These are phyloP conservation scores for Drosophila falleni DNA, from an alignment of 2,888 invertebrate species.

Conservation along the genomic window DNA sequence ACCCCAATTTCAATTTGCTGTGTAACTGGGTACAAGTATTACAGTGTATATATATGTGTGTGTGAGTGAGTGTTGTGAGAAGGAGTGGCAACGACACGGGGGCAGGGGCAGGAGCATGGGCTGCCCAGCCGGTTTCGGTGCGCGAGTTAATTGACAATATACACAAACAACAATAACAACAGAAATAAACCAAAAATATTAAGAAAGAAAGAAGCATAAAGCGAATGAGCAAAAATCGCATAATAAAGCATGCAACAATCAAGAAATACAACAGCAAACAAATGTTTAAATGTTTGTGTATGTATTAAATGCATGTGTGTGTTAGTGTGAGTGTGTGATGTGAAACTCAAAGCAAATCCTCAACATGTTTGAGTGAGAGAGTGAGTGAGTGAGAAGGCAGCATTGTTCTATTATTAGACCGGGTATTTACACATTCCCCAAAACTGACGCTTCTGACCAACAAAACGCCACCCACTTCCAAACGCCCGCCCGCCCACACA, in stretches of 20 bases:
- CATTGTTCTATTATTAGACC: conserved; percentile 49
- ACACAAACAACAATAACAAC: conserved; percentile 23
- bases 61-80: conserved; percentile 17
- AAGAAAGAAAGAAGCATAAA: conserved; percentile 46
- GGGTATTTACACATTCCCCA: conserved; percentile 11
- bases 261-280: conserved; percentile 28
- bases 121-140: conserved; percentile 70
- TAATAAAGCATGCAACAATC: conserved; percentile 52
- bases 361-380: conserved; percentile 35
- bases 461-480: neutral
- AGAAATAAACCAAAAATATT: conserved; percentile 31
- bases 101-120: conserved; percentile 57
- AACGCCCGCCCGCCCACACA: conserved; percentile 15
- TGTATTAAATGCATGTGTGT: conserved; percentile 2
- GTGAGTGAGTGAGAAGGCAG: conserved; percentile 7
- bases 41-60: neutral
- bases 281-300: conserved; percentile 41
- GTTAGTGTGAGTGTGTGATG: conserved; percentile 16
- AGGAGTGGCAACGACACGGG: conserved; percentile 28
- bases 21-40: conserved; percentile 28
- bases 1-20: conserved; percentile 54
- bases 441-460: conserved; percentile 7
- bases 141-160: conserved; percentile 75
- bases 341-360: conserved; percentile 29
- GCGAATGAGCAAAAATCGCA: conserved; percentile 44